phyloP scores from a whole-genome alignment of 2,113 vertebrate genomes.

The Sinocyclocheilus rhinocerous region DNA sequence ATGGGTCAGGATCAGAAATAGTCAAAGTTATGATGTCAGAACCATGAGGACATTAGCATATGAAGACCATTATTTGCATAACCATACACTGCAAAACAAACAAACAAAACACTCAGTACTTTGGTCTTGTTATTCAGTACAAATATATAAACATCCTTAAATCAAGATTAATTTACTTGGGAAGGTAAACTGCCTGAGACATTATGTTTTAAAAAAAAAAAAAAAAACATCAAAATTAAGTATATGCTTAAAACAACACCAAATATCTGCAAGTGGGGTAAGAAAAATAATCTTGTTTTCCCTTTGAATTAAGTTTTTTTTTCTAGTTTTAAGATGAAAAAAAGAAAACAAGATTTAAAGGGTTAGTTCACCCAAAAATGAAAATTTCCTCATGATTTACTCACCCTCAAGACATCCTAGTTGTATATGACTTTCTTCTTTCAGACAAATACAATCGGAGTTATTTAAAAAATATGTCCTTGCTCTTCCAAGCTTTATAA shows the following conservation, averaged over 20 bases:
- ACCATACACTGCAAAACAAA: not conserved
- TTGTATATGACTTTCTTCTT: not conserved
- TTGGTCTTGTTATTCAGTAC: too few species aligned
- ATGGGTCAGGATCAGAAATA: conserved; percentile 2
- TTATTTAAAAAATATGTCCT: too few species aligned
- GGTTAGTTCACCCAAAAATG: not conserved
- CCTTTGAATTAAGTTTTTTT: not conserved
- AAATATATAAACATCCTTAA: too few species aligned
- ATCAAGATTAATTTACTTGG: not conserved
- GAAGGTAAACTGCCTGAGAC: not conserved
- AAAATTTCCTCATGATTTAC: not conserved
- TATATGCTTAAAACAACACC: not conserved
- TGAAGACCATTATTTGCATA: not conserved
- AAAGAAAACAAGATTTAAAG: not conserved
- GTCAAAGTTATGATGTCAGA: not conserved
- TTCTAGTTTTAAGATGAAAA: not conserved
- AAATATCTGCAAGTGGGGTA: too few species aligned
- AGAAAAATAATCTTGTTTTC: too few species aligned
- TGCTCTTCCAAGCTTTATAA: too few species aligned
- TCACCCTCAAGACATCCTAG: not conserved
- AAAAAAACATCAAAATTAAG: not conserved
- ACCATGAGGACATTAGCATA: not conserved
- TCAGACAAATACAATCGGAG: not conserved
- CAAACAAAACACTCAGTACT: not conserved
- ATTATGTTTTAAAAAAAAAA: not conserved